A percentile compares a stretch with the other conserved stretches of the same genome.
phyloP scores from a whole-genome alignment of 2,797 vertebrate genomes.

The Furcifer pardalis region DNA sequence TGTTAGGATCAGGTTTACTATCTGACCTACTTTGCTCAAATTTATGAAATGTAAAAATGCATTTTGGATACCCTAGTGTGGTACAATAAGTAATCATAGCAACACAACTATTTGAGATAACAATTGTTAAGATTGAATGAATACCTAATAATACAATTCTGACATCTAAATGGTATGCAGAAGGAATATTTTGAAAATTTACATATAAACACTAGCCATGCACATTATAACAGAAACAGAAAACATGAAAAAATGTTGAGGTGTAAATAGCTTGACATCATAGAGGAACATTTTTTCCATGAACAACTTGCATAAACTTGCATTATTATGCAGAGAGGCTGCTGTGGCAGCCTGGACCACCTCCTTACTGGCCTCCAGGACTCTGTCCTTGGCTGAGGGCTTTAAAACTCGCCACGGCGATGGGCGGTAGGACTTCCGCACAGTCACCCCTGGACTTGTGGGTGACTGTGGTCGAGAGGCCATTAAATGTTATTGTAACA shows the following conservation, averaged over 20 bases:
- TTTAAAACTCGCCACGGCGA: no score
- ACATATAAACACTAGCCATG: neutral
- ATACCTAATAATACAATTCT: neutral
- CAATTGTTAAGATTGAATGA: neutral
- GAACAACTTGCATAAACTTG: neutral
- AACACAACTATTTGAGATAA: neutral
- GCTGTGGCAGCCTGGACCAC: no score
- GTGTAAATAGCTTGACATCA: neutral
- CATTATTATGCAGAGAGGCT: no score
- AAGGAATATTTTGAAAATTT: neutral
- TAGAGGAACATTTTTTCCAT: neutral
- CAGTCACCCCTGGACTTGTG: no score
- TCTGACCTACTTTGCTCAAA: neutral
- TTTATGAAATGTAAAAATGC: neutral
- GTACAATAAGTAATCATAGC: neutral
- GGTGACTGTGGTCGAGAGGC: no score
- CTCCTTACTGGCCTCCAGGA: no score
- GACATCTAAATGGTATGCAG: neutral
- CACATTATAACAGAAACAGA: neutral
- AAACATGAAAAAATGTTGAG: neutral
- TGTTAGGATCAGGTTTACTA: neutral
- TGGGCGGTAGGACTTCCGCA: no score
- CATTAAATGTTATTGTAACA: no score
- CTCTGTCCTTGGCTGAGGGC: no score
- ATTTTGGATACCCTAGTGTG: neutral